Conservation (phyloP, 2,797 vertebrate genomes). For the Halcyon leucocephala region DNA sequence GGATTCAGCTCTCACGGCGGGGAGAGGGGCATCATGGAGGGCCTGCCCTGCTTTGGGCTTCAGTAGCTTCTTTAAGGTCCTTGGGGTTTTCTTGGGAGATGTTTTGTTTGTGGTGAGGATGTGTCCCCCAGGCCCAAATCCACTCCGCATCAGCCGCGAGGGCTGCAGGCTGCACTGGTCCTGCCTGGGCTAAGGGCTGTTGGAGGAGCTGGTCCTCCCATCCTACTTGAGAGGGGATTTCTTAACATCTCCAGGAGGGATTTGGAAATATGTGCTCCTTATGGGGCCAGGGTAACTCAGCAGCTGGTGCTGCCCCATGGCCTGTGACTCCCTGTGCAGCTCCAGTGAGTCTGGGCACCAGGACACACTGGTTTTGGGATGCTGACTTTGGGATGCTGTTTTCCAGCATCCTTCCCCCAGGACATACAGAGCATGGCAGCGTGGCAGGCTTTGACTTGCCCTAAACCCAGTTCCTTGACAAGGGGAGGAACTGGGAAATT, state of each 20-base stretch:
- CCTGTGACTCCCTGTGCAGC: neutral
- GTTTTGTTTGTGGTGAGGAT: neutral
- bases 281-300: neutral
- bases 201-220: neutral
- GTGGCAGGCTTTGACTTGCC: neutral
- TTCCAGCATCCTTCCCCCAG: neutral
- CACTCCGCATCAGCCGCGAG: rapidly evolving
- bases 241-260: rapidly evolving
- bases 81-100: neutral
- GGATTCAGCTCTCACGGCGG: neutral
- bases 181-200: neutral
- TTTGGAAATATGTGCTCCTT: neutral
- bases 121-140: neutral
- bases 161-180: neutral
- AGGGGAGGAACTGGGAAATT: neutral
- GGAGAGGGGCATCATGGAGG: rapidly evolving
- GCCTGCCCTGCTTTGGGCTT: neutral
- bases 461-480: neutral
- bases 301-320: rapidly evolving
- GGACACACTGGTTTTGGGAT: neutral
- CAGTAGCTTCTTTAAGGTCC: neutral
- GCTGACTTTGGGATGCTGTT: neutral
- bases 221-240: neutral
- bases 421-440: rapidly evolving
- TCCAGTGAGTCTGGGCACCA: rapidly evolving